Evolutionary conservation across 2,888 invertebrate genomes (phyloP).

Genomic region (Leptinotarsa peninsularis): DNA sequence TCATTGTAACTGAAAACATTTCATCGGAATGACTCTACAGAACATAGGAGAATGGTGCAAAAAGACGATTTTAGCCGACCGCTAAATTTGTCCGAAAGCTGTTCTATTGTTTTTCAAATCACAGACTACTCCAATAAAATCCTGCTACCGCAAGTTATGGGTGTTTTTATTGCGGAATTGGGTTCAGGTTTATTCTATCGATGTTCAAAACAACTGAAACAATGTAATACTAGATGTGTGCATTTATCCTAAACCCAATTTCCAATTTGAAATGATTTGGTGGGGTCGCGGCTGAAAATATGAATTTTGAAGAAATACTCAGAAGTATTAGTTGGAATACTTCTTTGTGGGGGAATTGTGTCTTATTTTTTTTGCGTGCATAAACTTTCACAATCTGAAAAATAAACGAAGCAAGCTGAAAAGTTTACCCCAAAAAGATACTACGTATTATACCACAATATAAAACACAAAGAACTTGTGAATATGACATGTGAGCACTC

Average conservation of each 20-base stretch:
- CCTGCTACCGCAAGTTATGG: conserved; percentile 43
- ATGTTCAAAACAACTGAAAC: conserved; percentile 11
- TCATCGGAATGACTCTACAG: conserved; percentile 32
- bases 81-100: conserved; percentile 46
- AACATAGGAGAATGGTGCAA: conserved; percentile 42
- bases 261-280: background rate
- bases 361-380: no score
- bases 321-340: no score
- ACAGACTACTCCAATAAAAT: conserved; percentile 43
- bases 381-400: no score
- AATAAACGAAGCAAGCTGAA: no score
- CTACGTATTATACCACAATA: no score
- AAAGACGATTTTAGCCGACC: conserved; percentile 49
- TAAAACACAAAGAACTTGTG: no score
- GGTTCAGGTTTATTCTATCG: conserved; percentile 25
- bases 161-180: conserved; percentile 41
- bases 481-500: no score
- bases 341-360: no score
- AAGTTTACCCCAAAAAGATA: no score
- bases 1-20: conserved; percentile 38
- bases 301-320: no score
- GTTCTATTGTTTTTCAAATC: conserved; percentile 47
- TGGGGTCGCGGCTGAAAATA: no score
- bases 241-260: background rate
- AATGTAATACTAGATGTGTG: conserved; percentile 1